Conservation (phyloP, 23 tunicate species). For the Halocynthia roretzi region DNA sequence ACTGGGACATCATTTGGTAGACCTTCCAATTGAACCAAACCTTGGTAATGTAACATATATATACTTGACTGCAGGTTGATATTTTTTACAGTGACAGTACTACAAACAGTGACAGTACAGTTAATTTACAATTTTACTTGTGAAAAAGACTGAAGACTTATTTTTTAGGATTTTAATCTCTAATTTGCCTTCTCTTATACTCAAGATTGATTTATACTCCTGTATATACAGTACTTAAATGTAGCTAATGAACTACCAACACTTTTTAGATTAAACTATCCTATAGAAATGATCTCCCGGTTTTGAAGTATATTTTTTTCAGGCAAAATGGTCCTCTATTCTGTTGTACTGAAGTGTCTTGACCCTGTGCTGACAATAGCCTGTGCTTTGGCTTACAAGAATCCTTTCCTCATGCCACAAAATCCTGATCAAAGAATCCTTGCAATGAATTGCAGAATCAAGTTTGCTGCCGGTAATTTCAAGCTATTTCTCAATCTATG, state of each 20-base stretch:
- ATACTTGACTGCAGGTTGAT: too few species aligned
- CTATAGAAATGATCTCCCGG: too few species aligned
- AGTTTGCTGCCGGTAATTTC: constrained; percentile 61
- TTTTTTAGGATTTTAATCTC: too few species aligned
- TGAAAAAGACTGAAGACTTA: too few species aligned
- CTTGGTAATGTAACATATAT: constrained; percentile 35
- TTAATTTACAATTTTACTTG: too few species aligned
- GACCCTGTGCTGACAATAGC: constrained; percentile 94
- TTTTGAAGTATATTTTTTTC: background rate
- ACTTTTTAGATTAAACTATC: too few species aligned
- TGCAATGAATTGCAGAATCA: constrained; percentile 44
- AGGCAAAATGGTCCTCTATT: constrained; percentile 85
- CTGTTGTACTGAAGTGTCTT: constrained; percentile 81
- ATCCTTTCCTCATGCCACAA: constrained; percentile 55
- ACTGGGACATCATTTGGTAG: constrained; percentile 89
- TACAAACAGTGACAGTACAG: too few species aligned
- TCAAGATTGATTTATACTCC: too few species aligned
- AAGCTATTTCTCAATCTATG: background rate
- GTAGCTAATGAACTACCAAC: too few species aligned
- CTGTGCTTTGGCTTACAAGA: constrained; percentile 77
- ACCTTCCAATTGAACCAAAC: constrained; percentile 92
- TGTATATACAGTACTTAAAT: too few species aligned
- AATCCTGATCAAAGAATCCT: constrained; percentile 17
- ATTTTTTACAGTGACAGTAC: too few species aligned
- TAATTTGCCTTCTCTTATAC: too few species aligned